Base-by-base conservation (phyloP, 2,888 invertebrate species). In the Patella pellucida region DNA sequence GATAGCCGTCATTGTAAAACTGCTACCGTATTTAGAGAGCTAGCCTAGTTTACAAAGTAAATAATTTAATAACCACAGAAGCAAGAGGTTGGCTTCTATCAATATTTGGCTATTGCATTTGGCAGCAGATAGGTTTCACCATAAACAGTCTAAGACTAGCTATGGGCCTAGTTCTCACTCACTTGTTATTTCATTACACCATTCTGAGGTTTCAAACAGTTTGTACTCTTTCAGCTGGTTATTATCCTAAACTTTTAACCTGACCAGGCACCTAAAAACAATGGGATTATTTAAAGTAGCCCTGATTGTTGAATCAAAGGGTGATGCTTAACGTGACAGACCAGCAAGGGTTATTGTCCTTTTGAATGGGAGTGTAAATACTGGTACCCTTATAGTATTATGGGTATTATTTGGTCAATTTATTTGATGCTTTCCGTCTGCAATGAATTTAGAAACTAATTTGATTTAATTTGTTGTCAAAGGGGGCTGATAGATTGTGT, bases 371-470 rank as follows among this genome's bases (percentile, higher is more conserved):
- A 62, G 19, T 62, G 23, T 62, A 62, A 62, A 62, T 23, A 62
- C 41, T 23, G 62, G 62, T 23, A 62, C 62, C 62, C 62, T 23
- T 23, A 62, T 62, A 23, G 23, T 23, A 23, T 62, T 23, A 62
- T 23, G 23, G 19, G 62, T 19, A 62, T 62, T 62, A 62, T 62
- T 62, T 62, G 62, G 62, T 62, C 62, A 62, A 62, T 62, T 62
- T 62, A 62, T 62, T 62, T 62, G 14, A 62, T 62, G 19, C 41
- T 62, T 9, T 23, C 19, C 62, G 62, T 62, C 62, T 62, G 62
- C 14, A 9, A 41, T 23, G 62, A 23, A 62, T 23, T 62, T 62
- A 19, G 14, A 62, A 62, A 23, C 62, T 62, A 41, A 41, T 41
- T 41, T 41, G 41, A 41, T 41, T 41, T 19, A 62, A 62, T 62